Conservation (phyloP, 2,797 vertebrate genomes). For the Aldrovandia affinis region DNA sequence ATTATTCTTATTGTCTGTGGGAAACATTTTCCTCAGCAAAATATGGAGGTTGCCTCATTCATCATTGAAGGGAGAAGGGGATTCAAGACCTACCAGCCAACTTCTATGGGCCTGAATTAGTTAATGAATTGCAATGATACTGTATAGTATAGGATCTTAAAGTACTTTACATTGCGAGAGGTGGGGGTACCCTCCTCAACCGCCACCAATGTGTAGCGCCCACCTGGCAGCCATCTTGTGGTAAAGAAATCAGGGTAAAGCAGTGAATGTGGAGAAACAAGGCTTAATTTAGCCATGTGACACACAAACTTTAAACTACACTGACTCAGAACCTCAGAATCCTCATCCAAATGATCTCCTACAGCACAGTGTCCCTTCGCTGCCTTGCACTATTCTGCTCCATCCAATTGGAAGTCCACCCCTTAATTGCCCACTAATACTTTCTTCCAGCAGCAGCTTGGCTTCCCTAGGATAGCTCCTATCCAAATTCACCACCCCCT, state of each 20-base stretch:
- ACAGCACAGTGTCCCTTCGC: too few relatives aligned
- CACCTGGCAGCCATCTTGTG: too few relatives aligned
- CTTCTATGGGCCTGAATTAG: neutral
- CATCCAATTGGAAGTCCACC: too few relatives aligned
- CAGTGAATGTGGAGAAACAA: too few relatives aligned
- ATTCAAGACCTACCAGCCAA: neutral
- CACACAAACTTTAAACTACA: too few relatives aligned
- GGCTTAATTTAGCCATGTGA: too few relatives aligned
- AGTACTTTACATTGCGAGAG: neutral
- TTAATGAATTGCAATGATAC: neutral
- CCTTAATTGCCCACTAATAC: neutral
- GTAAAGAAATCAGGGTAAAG: too few relatives aligned
- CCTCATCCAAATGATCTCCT: too few relatives aligned
- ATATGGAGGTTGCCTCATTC: neutral
- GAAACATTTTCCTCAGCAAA: neutral
- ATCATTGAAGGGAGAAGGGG: neutral
- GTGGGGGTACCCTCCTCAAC: too few relatives aligned
- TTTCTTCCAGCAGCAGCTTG: neutral
- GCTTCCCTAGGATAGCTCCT: neutral
- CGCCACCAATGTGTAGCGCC: too few relatives aligned
- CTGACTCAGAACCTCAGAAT: too few relatives aligned
- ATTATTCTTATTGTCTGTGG: slow-evolving; percentile 13
- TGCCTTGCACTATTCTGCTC: too few relatives aligned
- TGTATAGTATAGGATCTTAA: neutral
- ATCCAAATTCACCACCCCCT: neutral